Conservation (phyloP, 2,797 vertebrate genomes). For the Myripristis jacobus region DNA sequence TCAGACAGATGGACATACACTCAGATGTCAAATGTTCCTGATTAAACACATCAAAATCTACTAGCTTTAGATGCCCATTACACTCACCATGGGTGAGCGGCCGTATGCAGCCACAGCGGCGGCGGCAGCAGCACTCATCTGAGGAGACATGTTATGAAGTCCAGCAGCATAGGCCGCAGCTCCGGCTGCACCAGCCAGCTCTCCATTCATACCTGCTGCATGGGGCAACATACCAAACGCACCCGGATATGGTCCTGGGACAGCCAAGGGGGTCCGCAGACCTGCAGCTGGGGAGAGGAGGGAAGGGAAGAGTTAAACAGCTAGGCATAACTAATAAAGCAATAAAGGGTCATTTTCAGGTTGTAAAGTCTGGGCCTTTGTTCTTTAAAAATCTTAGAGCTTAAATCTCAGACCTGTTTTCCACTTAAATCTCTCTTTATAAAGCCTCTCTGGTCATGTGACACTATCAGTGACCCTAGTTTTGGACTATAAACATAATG, state of each 20-base stretch:
- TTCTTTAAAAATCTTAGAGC: background rate
- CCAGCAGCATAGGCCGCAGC: slow-evolving; percentile 90
- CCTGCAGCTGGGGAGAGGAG: slow-evolving; percentile 85
- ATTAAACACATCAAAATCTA: background rate
- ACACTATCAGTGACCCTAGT: background rate
- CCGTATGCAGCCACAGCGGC: slow-evolving; percentile 94
- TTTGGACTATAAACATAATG: background rate
- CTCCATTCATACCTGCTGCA: slow-evolving; percentile 92
- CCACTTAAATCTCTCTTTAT: background rate
- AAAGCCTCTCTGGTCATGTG: background rate
- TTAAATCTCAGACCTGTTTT: background rate
- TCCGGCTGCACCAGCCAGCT: slow-evolving; percentile 89
- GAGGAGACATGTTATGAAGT: slow-evolving; percentile 95
- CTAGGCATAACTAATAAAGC: background rate
- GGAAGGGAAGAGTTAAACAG: background rate
- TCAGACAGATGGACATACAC: background rate
- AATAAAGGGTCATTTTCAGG: background rate
- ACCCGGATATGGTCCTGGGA: slow-evolving; percentile 91
- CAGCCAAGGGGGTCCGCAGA: slow-evolving; percentile 91
- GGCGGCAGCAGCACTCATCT: slow-evolving; percentile 93
- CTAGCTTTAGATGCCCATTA: background rate
- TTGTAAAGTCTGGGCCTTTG: background rate
- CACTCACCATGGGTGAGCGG: slow-evolving; percentile 92
- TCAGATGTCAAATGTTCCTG: background rate
- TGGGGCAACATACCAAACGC: slow-evolving; percentile 95